Evolutionary conservation across 2,888 invertebrate genomes (phyloP), one percentile per base, ranked within the genome.

Genomic region (Drosophila infuscata): DNA sequence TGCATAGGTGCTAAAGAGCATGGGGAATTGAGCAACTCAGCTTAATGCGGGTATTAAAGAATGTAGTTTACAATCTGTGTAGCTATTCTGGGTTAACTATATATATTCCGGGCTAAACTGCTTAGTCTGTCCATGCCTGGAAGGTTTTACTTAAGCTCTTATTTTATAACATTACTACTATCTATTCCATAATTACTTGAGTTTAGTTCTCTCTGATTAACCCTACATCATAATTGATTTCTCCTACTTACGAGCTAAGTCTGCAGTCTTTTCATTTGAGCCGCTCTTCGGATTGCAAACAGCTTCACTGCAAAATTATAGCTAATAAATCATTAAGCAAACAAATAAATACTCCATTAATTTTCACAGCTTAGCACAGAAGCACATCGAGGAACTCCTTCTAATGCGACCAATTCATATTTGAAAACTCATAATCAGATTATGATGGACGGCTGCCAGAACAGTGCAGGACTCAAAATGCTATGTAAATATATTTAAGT

Each of bases 321-420:
- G 75, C 81, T 74, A 74, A 87, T 86, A 86, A 86, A 87, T 86
- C 80, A 87, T 86, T 85, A 76, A 82, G 48, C 71, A 82, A 85
- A 83, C 85, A 87, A 86, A 88, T 87, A 84, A 88, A 88, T 87
- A 86, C 81, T 79, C 77, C 82, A 87, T 87, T 88, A 83, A 88
- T 81, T 84, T 88, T 88, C 86, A 82, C 88, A 88, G 86, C 87
- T 88, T 76, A 77, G 70, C 72, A 69, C 63, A 64, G 32, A 30
- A 25, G n/a, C 32, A 17, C 64, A 63, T 56, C 51, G 43, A 49
- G 60, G 29, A 65, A 63, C 62, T 56, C 25, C 71, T 66, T 32
- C 70, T 74, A 77, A 82, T 81, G 79, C 83, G 68, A 72, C 73
- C 86, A 84, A 82, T 83, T 86, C 81, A 74, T 74, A 79, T 81